Conservation (phyloP, 2,113 vertebrate genomes). For the Pluvialis apricaria region DNA sequence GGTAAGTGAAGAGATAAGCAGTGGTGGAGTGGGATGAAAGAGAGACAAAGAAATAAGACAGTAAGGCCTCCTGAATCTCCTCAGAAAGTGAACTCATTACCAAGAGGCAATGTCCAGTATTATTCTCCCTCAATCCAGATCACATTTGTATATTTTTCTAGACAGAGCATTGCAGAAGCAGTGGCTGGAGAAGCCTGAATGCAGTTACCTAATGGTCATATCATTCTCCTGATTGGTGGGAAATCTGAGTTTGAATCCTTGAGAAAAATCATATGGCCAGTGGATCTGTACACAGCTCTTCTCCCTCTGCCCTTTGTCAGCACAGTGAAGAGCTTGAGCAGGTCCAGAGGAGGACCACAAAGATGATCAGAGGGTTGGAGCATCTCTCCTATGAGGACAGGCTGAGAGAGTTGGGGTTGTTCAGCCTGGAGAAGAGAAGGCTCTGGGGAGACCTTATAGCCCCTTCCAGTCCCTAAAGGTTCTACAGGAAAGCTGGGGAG, state of each 20-base stretch:
- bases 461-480: not conserved
- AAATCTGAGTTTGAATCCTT: not conserved
- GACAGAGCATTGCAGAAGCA: not conserved
- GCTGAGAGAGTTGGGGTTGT: not conserved
- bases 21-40: not conserved
- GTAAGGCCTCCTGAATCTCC: not conserved
- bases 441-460: not conserved
- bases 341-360: not conserved
- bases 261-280: not conserved
- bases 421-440: not conserved
- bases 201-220: not conserved
- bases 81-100: not conserved
- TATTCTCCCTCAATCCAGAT: not conserved
- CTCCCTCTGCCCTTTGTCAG: not conserved
- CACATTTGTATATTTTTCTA: not conserved
- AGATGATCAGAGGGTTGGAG: not conserved
- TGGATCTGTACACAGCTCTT: not conserved
- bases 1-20: not conserved
- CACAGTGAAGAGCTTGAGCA: accelerated
- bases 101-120: not conserved
- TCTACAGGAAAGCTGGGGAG: not conserved
- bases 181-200: not conserved
- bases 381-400: not conserved
- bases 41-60: not conserved
- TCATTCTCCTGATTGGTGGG: not conserved